phyloP scores from a whole-genome alignment of 2,888 invertebrate genomes.

The Coecobrya sp. region DNA sequence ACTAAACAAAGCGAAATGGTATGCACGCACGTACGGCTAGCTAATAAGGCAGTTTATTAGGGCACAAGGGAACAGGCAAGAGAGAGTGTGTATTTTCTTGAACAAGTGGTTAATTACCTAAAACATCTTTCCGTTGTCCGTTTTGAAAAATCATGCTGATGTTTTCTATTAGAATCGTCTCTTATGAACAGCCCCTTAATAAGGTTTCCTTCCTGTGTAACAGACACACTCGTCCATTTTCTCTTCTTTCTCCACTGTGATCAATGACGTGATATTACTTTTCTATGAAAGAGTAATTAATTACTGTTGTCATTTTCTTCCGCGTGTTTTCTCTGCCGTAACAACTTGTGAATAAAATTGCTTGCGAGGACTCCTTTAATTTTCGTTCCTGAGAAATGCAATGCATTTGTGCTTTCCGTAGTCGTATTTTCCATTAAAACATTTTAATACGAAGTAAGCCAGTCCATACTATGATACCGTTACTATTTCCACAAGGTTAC shows the following conservation, averaged over 20 bases:
- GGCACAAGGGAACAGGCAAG: background rate
- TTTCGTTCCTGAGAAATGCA: background rate
- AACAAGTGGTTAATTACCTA: background rate
- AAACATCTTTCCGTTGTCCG: background rate
- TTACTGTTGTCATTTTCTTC: background rate
- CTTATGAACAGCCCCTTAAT: background rate
- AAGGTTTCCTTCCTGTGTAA: background rate
- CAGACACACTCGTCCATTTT: background rate
- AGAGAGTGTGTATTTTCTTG: background rate
- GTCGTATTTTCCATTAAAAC: background rate
- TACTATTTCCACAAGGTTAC: too few relatives aligned
- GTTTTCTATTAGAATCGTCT: background rate
- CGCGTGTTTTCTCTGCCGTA: background rate
- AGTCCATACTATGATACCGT: too few relatives aligned
- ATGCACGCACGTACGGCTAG: background rate
- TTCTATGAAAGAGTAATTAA: slow-evolving; percentile 15
- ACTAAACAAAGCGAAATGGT: background rate
- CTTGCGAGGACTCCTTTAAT: background rate
- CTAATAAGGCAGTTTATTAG: slow-evolving; percentile 8
- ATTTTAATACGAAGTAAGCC: background rate
- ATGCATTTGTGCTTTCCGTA: background rate
- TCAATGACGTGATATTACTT: slow-evolving; percentile 28
- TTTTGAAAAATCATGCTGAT: background rate
- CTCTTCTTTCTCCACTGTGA: background rate
- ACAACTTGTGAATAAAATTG: background rate